Conservation (phyloP, 2,113 vertebrate genomes). For the Lampris megalopsis region DNA sequence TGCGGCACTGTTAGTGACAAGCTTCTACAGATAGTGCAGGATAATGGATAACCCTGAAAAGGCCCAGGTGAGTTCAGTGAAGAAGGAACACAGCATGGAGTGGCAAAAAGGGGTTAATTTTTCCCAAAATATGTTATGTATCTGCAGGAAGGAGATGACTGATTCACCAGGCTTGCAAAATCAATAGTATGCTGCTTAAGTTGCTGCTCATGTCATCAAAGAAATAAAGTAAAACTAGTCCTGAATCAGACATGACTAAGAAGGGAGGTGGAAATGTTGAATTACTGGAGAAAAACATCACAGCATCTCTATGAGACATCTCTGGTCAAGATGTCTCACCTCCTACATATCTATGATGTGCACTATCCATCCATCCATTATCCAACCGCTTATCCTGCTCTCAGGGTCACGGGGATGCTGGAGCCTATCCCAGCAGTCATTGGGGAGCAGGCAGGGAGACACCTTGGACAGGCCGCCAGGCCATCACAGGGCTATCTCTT, state of each 20-base stretch:
- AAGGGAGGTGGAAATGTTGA: not conserved
- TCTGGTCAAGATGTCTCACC: too few relatives aligned
- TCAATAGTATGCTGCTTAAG: constrained; percentile 64
- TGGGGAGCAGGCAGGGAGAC: too few relatives aligned
- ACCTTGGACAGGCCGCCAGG: too few relatives aligned
- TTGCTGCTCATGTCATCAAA: constrained; percentile 53
- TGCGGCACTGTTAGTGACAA: constrained; percentile 29
- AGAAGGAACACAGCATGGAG: constrained; percentile 39
- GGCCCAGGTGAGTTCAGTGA: constrained; percentile 49
- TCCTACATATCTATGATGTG: too few relatives aligned
- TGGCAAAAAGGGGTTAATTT: constrained; percentile 29
- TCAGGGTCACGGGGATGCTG: too few relatives aligned
- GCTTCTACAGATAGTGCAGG: constrained; percentile 33
- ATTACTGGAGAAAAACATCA: constrained; percentile 10
- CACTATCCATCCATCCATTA: too few relatives aligned
- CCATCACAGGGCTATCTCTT: too few relatives aligned
- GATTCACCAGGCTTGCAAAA: constrained; percentile 65
- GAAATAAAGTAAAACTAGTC: constrained; percentile 42
- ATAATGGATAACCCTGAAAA: constrained; percentile 44
- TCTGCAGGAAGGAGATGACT: constrained; percentile 61
- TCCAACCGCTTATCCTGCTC: too few relatives aligned
- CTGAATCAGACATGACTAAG: constrained; percentile 31
- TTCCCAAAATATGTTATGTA: constrained; percentile 39
- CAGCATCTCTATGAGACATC: not conserved
- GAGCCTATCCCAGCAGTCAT: too few relatives aligned